Percentiles rank a stretch among this genome's conserved stretches.
Evolutionary conservation across 2,888 invertebrate genomes (phyloP).

Genomic region (Epinotia brunnichana): DNA sequence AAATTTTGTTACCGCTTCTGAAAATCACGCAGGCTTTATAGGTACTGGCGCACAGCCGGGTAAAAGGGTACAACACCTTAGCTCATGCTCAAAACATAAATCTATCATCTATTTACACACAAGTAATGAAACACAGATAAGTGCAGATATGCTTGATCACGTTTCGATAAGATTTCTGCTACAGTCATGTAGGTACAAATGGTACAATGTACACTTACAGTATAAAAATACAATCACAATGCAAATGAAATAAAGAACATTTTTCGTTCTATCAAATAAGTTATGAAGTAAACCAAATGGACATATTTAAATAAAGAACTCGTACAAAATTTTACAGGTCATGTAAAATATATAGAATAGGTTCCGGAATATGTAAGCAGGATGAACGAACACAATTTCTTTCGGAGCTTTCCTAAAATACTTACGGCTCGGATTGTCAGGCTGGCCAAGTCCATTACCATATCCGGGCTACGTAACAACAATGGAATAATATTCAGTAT

Average conservation of each 20-base stretch:
- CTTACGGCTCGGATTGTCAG: slow-evolving; percentile 53
- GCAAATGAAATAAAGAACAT: neutral
- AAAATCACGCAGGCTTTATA: neutral
- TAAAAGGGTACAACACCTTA: neutral
- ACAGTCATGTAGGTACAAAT: no score
- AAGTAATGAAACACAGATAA: neutral
- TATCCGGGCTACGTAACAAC: slow-evolving; percentile 53
- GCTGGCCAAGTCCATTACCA: slow-evolving; percentile 56
- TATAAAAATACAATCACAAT: neutral
- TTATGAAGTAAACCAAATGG: neutral
- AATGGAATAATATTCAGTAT: slow-evolving; percentile 49
- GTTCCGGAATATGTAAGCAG: slow-evolving; percentile 39
- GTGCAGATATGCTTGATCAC: neutral
- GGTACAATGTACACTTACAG: no score
- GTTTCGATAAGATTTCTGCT: neutral
- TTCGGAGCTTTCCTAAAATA: slow-evolving; percentile 53
- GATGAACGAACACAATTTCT: slow-evolving; percentile 55
- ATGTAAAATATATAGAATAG: slow-evolving; percentile 3
- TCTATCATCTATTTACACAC: neutral
- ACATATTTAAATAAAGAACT: slow-evolving; percentile 4
- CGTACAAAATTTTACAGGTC: slow-evolving; percentile 19
- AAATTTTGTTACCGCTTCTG: neutral
- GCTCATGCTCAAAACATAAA: neutral
- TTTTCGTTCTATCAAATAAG: neutral
- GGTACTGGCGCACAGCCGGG: no score